Base-by-base conservation (phyloP, 1,140 invertebrate species). In the Diachasma alloeum region DNA sequence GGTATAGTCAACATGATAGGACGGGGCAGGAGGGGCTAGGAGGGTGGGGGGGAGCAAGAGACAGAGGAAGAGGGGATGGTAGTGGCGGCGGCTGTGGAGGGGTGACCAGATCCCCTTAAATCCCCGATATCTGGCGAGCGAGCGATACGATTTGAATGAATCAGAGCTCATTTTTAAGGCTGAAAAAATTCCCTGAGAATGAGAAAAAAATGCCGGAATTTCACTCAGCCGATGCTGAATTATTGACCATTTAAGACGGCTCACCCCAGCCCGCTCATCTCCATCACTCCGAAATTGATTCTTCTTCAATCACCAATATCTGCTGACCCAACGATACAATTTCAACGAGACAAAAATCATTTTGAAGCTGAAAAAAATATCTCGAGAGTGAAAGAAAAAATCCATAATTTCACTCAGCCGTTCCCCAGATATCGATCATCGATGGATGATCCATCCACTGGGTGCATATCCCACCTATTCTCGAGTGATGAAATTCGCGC, bases 401-500 rank as follows among this genome's bases (percentile, higher is more conserved):
- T 53, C 15, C n/a, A 2, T 2, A 53, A 17, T 17, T 53, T 19
- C 17, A 53, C 48, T 53, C 15, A 19, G 4, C 15, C 13, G 15
- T 13, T 53, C n/a, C 15, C n/a, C 9, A 53, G n/a, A 17, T 53
- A 53, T 53, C 17, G 48, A 53, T 4, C 15, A 53, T 53, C 48
- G 17, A 53, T n/a, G 17, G 15, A n/a, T 19, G 11, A 19, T 53
- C 48, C n/a, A 53, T 19, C 5, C 15, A 0, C 2, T 2, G 13
- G 13, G 9, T 13, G 13, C 39, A 42, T 1, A 42, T n/a, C 48
- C 9, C 48, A 17, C 15, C 15, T 19, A n/a, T 4, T 15, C 48
- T 19, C 48, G 6, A 59, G 71, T 26, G 36, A 24, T 36, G 71
- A 72, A 53, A 63, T 63, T 63, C 53, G 15, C 74, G 74, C 74